These are phyloP conservation scores for Mamestra configurata DNA, from an alignment of 1,140 invertebrate species.

Conservation along the genomic window DNA sequence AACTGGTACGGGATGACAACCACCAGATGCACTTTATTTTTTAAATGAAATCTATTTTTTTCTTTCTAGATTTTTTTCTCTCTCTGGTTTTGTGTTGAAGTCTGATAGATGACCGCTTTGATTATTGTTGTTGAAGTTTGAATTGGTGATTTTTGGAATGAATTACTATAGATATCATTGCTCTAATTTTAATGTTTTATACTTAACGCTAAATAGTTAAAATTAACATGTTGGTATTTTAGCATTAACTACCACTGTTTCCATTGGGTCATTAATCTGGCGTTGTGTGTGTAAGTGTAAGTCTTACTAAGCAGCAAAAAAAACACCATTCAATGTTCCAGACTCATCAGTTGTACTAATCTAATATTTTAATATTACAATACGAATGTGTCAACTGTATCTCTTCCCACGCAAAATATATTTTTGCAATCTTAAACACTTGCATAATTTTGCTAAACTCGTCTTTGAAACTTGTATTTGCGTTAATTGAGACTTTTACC, in stretches of 20 bases:
- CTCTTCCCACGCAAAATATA: constrained; percentile 25
- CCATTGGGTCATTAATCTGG: too few relatives aligned
- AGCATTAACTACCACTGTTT: too few relatives aligned
- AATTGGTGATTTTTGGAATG: too few relatives aligned
- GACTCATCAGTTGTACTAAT: neutral
- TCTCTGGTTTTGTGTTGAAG: neutral
- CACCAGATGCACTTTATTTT: constrained; percentile 34
- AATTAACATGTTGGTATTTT: too few relatives aligned
- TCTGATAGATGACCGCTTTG: too few relatives aligned
- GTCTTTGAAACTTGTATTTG: neutral
- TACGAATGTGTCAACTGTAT: constrained; percentile 23
- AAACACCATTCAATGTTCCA: neutral
- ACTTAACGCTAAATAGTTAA: too few relatives aligned
- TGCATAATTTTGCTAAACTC: constrained; percentile 37
- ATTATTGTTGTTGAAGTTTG: too few relatives aligned
- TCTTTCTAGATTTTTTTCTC: neutral
- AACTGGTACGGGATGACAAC: constrained; percentile 23
- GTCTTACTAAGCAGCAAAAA: too few relatives aligned
- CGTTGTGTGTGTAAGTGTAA: neutral
- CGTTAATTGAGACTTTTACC: neutral
- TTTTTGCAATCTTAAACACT: constrained; percentile 35
- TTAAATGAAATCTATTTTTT: neutral
- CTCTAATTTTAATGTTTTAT: too few relatives aligned
- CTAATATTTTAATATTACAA: constrained; percentile 26
- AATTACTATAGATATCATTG: too few relatives aligned